Evolutionary conservation across 2,797 vertebrate genomes (phyloP).

Genomic region (Anguilla megastoma): DNA sequence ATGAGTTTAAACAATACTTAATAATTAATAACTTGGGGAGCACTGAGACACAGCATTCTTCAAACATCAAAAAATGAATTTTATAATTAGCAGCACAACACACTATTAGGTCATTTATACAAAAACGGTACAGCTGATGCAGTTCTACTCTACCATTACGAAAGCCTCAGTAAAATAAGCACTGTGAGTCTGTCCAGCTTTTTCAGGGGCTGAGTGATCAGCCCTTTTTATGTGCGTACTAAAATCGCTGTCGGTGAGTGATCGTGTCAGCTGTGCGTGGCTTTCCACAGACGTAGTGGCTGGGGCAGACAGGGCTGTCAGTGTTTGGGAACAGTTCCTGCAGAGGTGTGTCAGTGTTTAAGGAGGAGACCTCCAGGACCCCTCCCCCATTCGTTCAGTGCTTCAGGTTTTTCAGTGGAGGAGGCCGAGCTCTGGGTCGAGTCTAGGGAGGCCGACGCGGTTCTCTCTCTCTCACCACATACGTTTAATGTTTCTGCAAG

Average conservation of each 20-base stretch:
- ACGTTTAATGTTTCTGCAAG: neutral
- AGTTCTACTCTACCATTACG: slow-evolving; percentile 49
- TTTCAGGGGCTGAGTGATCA: slow-evolving; percentile 66
- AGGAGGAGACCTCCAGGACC: neutral
- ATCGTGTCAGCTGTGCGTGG: neutral
- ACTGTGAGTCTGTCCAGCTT: slow-evolving; percentile 47
- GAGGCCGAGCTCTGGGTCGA: neutral
- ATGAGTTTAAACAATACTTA: slow-evolving; percentile 38
- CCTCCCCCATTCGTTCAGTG: neutral
- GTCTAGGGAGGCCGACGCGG: neutral
- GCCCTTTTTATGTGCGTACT: slow-evolving; percentile 51
- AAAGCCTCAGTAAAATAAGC: slow-evolving; percentile 48
- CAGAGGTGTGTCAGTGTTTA: neutral
- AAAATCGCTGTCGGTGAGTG: slow-evolving; percentile 45
- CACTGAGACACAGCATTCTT: slow-evolving; percentile 29
- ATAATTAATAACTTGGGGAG: slow-evolving; percentile 30
- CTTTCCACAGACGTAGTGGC: neutral
- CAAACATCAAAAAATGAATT: slow-evolving; percentile 30
- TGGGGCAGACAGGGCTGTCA: slow-evolving; percentile 27
- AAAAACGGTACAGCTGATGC: slow-evolving; percentile 44
- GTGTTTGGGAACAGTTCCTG: neutral
- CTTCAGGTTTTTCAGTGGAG: neutral
- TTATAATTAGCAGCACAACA: slow-evolving; percentile 48
- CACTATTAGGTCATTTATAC: slow-evolving; percentile 48
- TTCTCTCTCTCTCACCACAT: neutral